phyloP scores from a whole-genome alignment of 2,113 vertebrate species.

The Semicossyphus pulcher region DNA sequence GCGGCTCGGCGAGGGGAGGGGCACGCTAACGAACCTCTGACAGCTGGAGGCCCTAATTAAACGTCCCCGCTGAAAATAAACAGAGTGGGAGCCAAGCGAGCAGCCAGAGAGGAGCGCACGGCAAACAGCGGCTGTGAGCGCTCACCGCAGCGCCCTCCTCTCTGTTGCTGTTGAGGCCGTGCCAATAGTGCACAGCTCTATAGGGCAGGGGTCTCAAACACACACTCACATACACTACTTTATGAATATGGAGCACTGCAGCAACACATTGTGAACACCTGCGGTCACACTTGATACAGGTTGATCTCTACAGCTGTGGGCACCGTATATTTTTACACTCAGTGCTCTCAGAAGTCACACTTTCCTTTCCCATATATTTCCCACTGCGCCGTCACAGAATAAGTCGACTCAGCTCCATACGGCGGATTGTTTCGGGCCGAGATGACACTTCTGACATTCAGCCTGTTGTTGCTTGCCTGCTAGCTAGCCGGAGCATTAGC shows the following conservation, averaged over 20 bases:
- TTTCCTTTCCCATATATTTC: slow-evolving; percentile 51
- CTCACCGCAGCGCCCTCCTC: slow-evolving; percentile 67
- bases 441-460: slow-evolving; percentile 75
- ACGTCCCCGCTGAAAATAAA: slow-evolving; percentile 85
- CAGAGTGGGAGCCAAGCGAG: slow-evolving; percentile 80
- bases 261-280: slow-evolving; percentile 69
- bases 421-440: slow-evolving; percentile 42
- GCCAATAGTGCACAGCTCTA: slow-evolving; percentile 67
- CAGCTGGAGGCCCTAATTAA: slow-evolving; percentile 90
- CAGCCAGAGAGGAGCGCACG: slow-evolving; percentile 59
- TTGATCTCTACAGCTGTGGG: slow-evolving; percentile 60
- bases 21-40: slow-evolving; percentile 85
- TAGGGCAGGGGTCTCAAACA: slow-evolving; percentile 64
- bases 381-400: slow-evolving; percentile 44
- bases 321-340: slow-evolving; percentile 30
- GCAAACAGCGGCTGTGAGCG: slow-evolving; percentile 62
- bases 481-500: slow-evolving; percentile 69
- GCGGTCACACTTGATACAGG: slow-evolving; percentile 66
- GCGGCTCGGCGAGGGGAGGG: slow-evolving; percentile 78
- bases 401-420: slow-evolving; percentile 35
- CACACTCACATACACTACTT: slow-evolving; percentile 21
- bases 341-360: slow-evolving; percentile 41
- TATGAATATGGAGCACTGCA: slow-evolving; percentile 73
- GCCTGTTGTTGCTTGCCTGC: slow-evolving; percentile 57
- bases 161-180: slow-evolving; percentile 62